Conservation (phyloP, 2,797 vertebrate genomes). For the Malacoctenus gilli region DNA sequence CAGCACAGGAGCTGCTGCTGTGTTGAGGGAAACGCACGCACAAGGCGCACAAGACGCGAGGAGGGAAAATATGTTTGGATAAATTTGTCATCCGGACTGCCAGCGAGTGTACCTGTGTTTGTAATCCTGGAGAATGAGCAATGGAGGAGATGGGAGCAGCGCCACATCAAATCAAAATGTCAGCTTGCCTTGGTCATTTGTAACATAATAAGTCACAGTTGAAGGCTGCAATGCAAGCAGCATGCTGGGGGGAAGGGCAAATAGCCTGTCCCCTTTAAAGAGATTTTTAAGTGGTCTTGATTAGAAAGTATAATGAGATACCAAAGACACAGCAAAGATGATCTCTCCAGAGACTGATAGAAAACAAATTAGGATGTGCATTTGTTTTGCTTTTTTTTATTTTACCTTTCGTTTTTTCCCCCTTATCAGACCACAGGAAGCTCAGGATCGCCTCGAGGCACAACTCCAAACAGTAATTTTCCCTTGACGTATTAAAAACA, state of each 20-base stretch:
- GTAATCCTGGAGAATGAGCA: constrained; percentile 85
- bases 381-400: constrained; percentile 89
- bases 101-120: constrained; percentile 84
- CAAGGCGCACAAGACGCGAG: constrained; percentile 36
- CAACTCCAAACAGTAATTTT: constrained; percentile 88
- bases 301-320: constrained; percentile 94
- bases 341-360: constrained; percentile 85
- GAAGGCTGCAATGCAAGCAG: constrained; percentile 89
- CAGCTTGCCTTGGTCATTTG: constrained; percentile 95
- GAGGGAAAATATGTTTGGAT: constrained; percentile 68
- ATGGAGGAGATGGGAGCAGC: constrained; percentile 86
- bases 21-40: constrained; percentile 34
- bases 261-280: constrained; percentile 87
- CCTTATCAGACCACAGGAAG: too few species aligned
- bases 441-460: constrained; percentile 81
- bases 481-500: constrained; percentile 88
- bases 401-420: too few species aligned
- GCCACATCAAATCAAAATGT: constrained; percentile 91
- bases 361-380: constrained; percentile 89
- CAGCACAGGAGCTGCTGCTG: constrained; percentile 53
- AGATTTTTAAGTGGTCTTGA: constrained; percentile 87
- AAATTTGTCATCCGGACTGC: constrained; percentile 83
- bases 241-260: constrained; percentile 89
- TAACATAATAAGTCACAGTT: constrained; percentile 95
- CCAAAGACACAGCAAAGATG: constrained; percentile 87